Base-by-base conservation (phyloP, 1,140 invertebrate genomes). In the Drosophila sp. region DNA sequence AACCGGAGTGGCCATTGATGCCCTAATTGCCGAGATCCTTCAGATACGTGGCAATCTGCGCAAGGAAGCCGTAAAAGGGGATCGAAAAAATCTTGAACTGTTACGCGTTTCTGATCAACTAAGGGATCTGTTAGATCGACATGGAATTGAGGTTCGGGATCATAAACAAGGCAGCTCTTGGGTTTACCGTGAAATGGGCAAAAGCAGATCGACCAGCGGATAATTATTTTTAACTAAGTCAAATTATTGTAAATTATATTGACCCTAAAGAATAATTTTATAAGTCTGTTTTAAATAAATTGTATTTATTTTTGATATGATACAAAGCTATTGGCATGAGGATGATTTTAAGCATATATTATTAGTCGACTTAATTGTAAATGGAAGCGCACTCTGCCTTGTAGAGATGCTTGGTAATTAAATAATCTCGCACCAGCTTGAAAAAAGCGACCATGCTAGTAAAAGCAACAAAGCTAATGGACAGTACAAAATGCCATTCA, bases 361-460 rank as follows among this genome's bases (percentile, higher is more conserved):
- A 4, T 43, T 18, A 16, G 18, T 4, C 46, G 21, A 38, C 32
- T 76, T 76, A 73, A 61, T 64, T 63, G 7, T 79, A 58, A 46
- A 75, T 72, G n/a, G 96, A 94, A 74, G 94, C 93, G 76, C 94
- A 93, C 92, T 97, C 96, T 0, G 95, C 94, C 79, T 94, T 94
- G 81, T 97, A 97, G 5, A 97, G 94, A 90, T 95, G 96, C 93
- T 94, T 96, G 62, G 97, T 95, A 38, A 98, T 94, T 0, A 98
- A 92, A 91, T 96, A 97, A 91, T 99, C 97, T 56, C 97, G 93
- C 4, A 95, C 93, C 54, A 98, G 93, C 92, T 98, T 98, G 80
- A 97, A 99, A 5, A 99, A 93, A 0, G 97, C 96, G 77, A 97
- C 96, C 92, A 98, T 98, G 92, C 98, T 98, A 48, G 97, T 96